Evolutionary conservation across 2,113 vertebrate species (phyloP).

Genomic region (Stercorarius parasiticus): DNA sequence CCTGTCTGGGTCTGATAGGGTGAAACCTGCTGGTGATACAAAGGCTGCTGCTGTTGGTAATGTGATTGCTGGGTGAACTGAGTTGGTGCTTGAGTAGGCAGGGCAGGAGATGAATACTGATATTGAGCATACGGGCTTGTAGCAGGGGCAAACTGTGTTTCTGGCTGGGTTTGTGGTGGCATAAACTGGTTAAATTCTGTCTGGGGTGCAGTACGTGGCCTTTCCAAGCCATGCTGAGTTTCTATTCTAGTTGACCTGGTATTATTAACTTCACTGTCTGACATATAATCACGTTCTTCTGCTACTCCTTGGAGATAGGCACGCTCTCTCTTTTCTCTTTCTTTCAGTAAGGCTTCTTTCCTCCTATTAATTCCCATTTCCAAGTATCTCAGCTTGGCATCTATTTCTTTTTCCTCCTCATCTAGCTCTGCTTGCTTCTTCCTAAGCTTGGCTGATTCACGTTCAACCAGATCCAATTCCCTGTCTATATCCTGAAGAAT

Average conservation of each 20-base stretch:
- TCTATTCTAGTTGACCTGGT: slow-evolving; percentile 86
- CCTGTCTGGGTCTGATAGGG: slow-evolving; percentile 91
- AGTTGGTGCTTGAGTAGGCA: slow-evolving; percentile 90
- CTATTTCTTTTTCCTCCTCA: slow-evolving; percentile 98
- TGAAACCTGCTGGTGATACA: slow-evolving; percentile 92
- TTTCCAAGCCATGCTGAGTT: slow-evolving; percentile 85
- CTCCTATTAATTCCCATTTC: slow-evolving; percentile 99
- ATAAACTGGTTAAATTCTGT: slow-evolving; percentile 94
- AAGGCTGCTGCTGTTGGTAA: slow-evolving; percentile 89
- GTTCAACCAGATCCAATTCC: slow-evolving; percentile 94
- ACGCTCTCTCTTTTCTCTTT: slow-evolving; percentile 95
- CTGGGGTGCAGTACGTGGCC: slow-evolving; percentile 93
- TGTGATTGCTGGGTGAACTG: slow-evolving; percentile 90
- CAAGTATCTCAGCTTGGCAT: slow-evolving; percentile 95
- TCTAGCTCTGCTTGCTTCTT: slow-evolving; percentile 98
- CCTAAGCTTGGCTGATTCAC: slow-evolving; percentile 96
- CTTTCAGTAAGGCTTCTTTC: slow-evolving; percentile 96
- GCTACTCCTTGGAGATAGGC: slow-evolving; percentile 98
- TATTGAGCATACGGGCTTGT: slow-evolving; percentile 93
- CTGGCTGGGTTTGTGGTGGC: slow-evolving; percentile 92
- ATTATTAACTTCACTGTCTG: slow-evolving; percentile 96
- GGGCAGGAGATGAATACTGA: slow-evolving; percentile 85
- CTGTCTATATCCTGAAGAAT: slow-evolving; percentile 98
- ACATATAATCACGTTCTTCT: slow-evolving; percentile 98
- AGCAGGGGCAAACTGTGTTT: slow-evolving; percentile 89